Evolutionary conservation across 2,797 vertebrate species (phyloP).

Genomic region (Delichon dasypus): DNA sequence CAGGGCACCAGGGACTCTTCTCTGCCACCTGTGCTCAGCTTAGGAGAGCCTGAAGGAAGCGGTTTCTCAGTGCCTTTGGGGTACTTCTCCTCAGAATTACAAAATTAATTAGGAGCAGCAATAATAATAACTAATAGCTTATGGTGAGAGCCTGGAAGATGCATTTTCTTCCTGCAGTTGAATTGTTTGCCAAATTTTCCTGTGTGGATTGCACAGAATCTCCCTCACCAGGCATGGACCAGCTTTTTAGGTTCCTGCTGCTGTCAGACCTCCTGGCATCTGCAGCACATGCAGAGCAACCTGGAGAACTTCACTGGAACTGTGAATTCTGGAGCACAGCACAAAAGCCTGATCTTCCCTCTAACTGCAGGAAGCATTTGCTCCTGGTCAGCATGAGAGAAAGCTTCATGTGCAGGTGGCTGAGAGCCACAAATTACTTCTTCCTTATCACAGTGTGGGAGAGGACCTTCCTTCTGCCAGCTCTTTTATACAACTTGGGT

Average conservation of each 20-base stretch:
- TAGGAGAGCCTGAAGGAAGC: not conserved
- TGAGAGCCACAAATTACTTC: not conserved
- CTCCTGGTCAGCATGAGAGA: not conserved
- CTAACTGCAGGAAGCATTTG: not conserved
- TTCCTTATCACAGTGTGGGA: not conserved
- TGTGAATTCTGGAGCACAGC: not conserved
- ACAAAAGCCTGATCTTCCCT: not conserved
- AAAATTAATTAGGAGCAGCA: not conserved
- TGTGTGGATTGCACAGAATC: not conserved
- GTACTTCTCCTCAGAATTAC: not conserved
- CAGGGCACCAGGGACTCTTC: not conserved
- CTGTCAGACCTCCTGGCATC: rapidly evolving
- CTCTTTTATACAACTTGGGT: not conserved
- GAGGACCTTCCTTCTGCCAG: not conserved
- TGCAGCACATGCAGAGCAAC: not conserved
- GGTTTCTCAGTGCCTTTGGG: not conserved
- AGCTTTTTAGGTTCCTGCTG: not conserved
- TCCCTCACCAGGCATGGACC: not conserved
- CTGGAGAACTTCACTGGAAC: not conserved
- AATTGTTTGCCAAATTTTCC: not conserved
- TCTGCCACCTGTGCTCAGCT: not conserved
- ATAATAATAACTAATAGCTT: not conserved
- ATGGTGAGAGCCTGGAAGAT: not conserved
- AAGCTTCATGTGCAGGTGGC: not conserved
- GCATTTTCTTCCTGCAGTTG: not conserved